Evolutionary conservation across 2,888 invertebrate genomes (phyloP).

Genomic region (Prenolepis imparis): DNA sequence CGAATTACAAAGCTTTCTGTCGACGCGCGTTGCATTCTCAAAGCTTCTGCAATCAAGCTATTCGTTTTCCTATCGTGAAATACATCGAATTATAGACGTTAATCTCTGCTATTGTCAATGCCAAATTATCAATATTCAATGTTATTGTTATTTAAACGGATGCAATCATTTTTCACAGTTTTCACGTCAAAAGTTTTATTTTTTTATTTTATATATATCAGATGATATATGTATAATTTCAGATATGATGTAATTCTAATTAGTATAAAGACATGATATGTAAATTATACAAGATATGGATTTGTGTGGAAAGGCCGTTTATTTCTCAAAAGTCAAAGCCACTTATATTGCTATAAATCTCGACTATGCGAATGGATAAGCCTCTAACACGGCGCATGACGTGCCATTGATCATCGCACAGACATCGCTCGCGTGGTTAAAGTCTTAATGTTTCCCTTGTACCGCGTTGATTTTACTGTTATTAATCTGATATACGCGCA

Average conservation of each 20-base stretch:
- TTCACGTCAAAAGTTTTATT: not conserved
- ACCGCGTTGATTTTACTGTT: constrained; percentile 34
- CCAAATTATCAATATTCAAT: not conserved
- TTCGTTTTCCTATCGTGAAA: constrained; percentile 28
- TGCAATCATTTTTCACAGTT: not conserved
- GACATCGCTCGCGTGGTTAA: constrained; percentile 51
- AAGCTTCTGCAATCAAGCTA: constrained; percentile 48
- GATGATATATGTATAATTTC: not conserved
- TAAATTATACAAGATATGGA: not conserved
- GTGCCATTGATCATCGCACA: constrained; percentile 62
- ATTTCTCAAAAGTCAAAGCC: constrained; percentile 48
- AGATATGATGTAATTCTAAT: not conserved
- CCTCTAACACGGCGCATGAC: constrained; percentile 56
- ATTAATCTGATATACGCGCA: constrained; percentile 33
- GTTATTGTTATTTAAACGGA: not conserved
- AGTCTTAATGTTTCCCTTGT: constrained; percentile 47
- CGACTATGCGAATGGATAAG: constrained; percentile 50
- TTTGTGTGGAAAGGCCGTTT: not conserved
- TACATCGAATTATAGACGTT: not conserved
- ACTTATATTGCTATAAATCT: constrained; percentile 59
- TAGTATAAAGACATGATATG: not conserved
- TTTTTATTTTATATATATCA: not conserved
- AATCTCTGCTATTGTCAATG: constrained; percentile 15
- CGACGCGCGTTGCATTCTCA: constrained; percentile 34
- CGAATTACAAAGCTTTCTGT: constrained; percentile 66